These are phyloP conservation scores for Nannospalax galili DNA, from an alignment of 2,113 vertebrate species.

Conservation along the genomic window DNA sequence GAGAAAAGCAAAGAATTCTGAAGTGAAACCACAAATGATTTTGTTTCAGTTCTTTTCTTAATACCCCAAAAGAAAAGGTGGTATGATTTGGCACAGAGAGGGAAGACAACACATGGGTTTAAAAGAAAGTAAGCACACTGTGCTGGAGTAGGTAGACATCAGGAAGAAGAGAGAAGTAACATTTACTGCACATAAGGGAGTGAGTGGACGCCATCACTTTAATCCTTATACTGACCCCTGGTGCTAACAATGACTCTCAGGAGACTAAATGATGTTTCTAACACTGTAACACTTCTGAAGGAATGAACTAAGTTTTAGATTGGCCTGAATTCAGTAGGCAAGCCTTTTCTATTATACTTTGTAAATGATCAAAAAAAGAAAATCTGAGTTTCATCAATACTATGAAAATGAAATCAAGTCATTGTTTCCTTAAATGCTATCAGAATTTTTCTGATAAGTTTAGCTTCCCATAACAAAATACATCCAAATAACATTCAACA, in stretches of 20 bases:
- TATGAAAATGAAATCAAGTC: slow-evolving; percentile 2
- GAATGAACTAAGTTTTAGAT: neutral
- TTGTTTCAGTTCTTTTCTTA: neutral
- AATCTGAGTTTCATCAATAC: neutral
- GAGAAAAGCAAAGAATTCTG: neutral
- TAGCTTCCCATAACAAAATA: slow-evolving; percentile 8
- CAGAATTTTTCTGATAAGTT: neutral
- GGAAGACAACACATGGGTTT: neutral
- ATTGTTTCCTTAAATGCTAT: slow-evolving; percentile 32
- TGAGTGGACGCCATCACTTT: neutral
- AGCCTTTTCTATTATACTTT: neutral
- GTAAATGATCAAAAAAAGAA: neutral
- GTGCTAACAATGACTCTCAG: neutral
- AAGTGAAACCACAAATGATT: neutral
- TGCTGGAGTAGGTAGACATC: neutral
- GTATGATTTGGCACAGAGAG: neutral
- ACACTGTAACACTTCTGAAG: neutral
- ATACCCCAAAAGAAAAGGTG: neutral
- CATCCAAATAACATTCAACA: neutral
- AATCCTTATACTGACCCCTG: neutral
- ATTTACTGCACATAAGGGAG: neutral
- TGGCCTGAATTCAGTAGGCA: neutral
- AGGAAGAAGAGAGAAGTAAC: neutral
- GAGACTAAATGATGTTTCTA: neutral
- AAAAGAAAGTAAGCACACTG: neutral